phyloP scores from a whole-genome alignment of 2,888 invertebrate genomes.

The Polymixis lichenea region DNA sequence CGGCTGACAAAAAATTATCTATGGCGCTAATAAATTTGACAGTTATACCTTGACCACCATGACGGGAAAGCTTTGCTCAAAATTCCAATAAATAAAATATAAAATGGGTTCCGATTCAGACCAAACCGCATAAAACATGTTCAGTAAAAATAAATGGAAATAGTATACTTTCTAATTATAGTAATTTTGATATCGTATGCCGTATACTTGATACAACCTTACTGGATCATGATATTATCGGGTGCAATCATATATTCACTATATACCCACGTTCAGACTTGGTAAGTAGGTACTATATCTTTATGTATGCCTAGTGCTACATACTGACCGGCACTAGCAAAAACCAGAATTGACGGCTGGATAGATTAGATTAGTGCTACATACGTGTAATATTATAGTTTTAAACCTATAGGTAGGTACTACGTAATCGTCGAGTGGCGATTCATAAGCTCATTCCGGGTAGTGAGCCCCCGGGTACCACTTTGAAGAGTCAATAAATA shows the following conservation, averaged over 20 bases:
- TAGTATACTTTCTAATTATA: constrained; percentile 80
- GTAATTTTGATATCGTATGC: constrained; percentile 74
- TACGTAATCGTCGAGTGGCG: not conserved
- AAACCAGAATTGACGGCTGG: too few relatives aligned
- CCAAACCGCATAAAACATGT: constrained; percentile 70
- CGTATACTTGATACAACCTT: constrained; percentile 82
- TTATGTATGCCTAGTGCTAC: not conserved
- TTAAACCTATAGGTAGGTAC: not conserved
- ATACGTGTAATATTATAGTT: not conserved
- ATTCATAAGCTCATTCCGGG: not conserved
- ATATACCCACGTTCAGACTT: constrained; percentile 70
- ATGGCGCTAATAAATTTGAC: constrained; percentile 29
- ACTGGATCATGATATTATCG: constrained; percentile 80
- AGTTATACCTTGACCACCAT: constrained; percentile 15
- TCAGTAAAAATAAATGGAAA: constrained; percentile 82
- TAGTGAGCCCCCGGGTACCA: too few relatives aligned
- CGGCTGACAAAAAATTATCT: not conserved
- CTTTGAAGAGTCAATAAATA: too few relatives aligned
- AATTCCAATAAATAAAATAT: constrained; percentile 2
- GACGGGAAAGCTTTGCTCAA: not conserved
- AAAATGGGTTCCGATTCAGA: constrained; percentile 44
- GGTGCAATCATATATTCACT: constrained; percentile 74
- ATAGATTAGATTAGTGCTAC: not conserved
- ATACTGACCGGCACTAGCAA: not conserved
- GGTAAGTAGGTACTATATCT: constrained; percentile 29